phyloP scores from a whole-genome alignment of 2,888 invertebrate species.

The Oligia strigilis region DNA sequence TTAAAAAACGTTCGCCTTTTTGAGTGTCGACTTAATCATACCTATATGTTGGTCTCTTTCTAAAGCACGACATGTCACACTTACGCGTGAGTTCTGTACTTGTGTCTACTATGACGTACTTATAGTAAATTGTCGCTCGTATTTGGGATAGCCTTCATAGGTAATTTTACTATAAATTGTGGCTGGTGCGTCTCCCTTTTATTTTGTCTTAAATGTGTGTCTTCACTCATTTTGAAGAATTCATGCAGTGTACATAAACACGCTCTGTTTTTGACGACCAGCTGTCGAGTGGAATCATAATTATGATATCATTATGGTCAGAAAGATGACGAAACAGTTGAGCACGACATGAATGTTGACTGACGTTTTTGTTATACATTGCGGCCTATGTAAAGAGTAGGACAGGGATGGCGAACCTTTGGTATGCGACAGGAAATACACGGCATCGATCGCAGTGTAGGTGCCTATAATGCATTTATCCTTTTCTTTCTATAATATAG shows the following conservation, averaged over 20 bases:
- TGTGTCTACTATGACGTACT: background rate
- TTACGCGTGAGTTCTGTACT: background rate
- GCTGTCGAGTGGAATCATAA: conserved; percentile 19
- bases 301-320: background rate
- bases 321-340: background rate
- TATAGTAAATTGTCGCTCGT: background rate
- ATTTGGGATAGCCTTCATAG: conserved; percentile 25
- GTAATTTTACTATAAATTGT: conserved; percentile 68
- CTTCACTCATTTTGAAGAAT: conserved; percentile 84
- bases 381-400: conserved; percentile 6
- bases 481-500: background rate
- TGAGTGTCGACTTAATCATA: background rate
- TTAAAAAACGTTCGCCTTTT: background rate
- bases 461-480: background rate
- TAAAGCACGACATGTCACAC: background rate
- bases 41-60: background rate
- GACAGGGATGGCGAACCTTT: conserved; percentile 9
- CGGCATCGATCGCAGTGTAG: background rate
- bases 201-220: conserved; percentile 72
- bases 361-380: background rate
- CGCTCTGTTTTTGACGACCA: conserved; percentile 29
- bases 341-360: conserved; percentile 3
- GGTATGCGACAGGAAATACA: background rate
- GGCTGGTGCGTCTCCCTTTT: conserved; percentile 76
- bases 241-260: conserved; percentile 25